Conservation (phyloP, 2,113 vertebrate genomes). For the Xiphias gladius region DNA sequence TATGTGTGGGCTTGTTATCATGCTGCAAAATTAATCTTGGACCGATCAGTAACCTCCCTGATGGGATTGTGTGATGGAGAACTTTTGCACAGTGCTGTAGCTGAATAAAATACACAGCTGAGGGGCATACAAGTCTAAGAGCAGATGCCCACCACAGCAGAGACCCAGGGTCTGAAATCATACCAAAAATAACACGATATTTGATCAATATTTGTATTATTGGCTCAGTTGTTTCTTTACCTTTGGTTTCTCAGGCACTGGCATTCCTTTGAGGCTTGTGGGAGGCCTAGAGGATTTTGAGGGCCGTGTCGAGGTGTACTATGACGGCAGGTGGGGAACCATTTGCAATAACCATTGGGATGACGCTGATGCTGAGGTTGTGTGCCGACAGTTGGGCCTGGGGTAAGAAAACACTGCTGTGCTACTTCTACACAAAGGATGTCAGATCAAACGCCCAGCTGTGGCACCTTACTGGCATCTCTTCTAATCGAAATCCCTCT, state of each 20-base stretch:
- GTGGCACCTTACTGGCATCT: background rate
- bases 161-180: too few relatives aligned
- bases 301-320: constrained; percentile 89
- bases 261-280: constrained; percentile 86
- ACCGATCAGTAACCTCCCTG: too few relatives aligned
- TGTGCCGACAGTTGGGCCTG: constrained; percentile 88
- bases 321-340: constrained; percentile 87
- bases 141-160: too few relatives aligned
- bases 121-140: too few relatives aligned
- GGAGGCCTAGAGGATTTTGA: constrained; percentile 88
- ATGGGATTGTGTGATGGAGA: too few relatives aligned
- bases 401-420: constrained; percentile 78
- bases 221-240: background rate
- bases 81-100: too few relatives aligned
- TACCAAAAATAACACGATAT: too few relatives aligned
- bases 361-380: constrained; percentile 89
- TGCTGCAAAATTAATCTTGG: too few relatives aligned
- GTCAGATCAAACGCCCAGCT: background rate
- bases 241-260: constrained; percentile 78
- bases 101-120: too few relatives aligned
- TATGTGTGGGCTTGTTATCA: too few relatives aligned
- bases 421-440: background rate
- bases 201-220: too few relatives aligned
- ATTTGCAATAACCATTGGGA: constrained; percentile 91
- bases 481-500: too few relatives aligned